Conservation (phyloP, 2,888 invertebrate genomes). For the Digitonthophagus gazella region DNA sequence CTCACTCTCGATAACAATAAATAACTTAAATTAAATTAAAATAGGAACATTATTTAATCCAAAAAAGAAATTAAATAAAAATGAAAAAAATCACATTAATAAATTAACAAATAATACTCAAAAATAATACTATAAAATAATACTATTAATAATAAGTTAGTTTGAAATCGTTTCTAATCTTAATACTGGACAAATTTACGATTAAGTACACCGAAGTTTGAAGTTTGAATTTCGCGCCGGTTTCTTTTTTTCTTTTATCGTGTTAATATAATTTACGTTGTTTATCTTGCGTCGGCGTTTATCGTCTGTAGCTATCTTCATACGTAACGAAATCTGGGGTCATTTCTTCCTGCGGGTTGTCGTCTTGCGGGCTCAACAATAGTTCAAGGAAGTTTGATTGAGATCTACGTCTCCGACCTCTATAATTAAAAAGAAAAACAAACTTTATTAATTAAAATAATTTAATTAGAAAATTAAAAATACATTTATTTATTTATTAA, state of each 20-base stretch:
- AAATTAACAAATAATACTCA: too few species aligned
- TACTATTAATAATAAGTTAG: too few species aligned
- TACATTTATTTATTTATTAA: conserved; percentile 13
- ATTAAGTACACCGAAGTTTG: too few species aligned
- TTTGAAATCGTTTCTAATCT: too few species aligned
- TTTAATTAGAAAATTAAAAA: conserved; percentile 18
- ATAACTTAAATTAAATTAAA: too few species aligned
- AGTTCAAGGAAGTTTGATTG: conserved; percentile 34
- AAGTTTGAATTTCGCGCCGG: too few species aligned
- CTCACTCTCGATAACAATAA: too few species aligned
- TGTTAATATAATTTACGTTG: not conserved
- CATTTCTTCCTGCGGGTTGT: conserved; percentile 20
- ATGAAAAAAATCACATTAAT: too few species aligned
- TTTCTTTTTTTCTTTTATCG: not conserved
- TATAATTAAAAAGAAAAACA: conserved; percentile 33
- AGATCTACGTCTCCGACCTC: conserved; percentile 47
- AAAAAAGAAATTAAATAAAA: too few species aligned
- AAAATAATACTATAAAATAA: too few species aligned
- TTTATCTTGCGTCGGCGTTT: conserved; percentile 14
- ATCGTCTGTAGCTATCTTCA: conserved; percentile 27
- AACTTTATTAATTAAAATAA: not conserved
- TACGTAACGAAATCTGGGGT: conserved; percentile 26
- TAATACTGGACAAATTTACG: too few species aligned
- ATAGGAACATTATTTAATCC: too few species aligned
- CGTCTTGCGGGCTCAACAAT: conserved; percentile 37